A percentile compares a stretch with the other conserved stretches of the same genome.
These are phyloP conservation scores for Melanotaenia parkinsoni DNA, from an alignment of 2,797 vertebrate genomes.

Conservation along the genomic window DNA sequence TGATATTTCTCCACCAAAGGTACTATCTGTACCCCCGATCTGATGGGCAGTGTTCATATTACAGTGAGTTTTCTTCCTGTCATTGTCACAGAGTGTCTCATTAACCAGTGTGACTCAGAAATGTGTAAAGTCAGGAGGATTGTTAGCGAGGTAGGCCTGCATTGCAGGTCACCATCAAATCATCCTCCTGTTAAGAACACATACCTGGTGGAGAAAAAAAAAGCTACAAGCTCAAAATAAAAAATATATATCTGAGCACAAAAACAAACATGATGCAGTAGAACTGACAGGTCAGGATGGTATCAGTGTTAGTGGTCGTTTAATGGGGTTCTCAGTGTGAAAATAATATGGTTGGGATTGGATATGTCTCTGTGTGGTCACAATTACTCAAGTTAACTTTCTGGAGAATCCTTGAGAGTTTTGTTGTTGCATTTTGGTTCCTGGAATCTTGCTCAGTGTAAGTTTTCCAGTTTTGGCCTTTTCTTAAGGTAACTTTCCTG, in stretches of 20 bases:
- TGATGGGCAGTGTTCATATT: slow-evolving; percentile 6
- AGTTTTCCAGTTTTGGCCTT: no score
- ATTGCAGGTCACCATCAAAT: slow-evolving; percentile 28
- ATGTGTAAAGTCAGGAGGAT: slow-evolving; percentile 27
- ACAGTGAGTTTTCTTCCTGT: slow-evolving; percentile 6
- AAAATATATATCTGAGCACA: slow-evolving; percentile 7
- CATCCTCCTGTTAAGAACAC: slow-evolving; percentile 16
- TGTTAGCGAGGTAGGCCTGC: slow-evolving; percentile 26
- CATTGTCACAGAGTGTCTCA: slow-evolving; percentile 23
- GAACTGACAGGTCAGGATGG: slow-evolving; percentile 32
- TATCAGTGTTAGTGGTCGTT: slow-evolving; percentile 17
- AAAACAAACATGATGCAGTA: not conserved
- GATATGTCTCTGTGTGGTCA: slow-evolving; percentile 14
- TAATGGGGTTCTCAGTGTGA: slow-evolving; percentile 62
- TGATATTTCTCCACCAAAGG: not conserved
- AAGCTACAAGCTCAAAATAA: not conserved
- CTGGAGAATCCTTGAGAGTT: not conserved
- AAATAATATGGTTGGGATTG: slow-evolving; percentile 47
- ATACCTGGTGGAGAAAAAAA: slow-evolving; percentile 15
- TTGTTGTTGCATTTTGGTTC: no score
- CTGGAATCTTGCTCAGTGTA: no score
- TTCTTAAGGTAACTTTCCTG: no score
- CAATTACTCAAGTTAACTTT: slow-evolving; percentile 7
- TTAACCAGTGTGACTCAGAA: slow-evolving; percentile 37
- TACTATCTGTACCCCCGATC: not conserved